Conservation (phyloP, 2,113 vertebrate genomes). For the Piaya cayana region DNA sequence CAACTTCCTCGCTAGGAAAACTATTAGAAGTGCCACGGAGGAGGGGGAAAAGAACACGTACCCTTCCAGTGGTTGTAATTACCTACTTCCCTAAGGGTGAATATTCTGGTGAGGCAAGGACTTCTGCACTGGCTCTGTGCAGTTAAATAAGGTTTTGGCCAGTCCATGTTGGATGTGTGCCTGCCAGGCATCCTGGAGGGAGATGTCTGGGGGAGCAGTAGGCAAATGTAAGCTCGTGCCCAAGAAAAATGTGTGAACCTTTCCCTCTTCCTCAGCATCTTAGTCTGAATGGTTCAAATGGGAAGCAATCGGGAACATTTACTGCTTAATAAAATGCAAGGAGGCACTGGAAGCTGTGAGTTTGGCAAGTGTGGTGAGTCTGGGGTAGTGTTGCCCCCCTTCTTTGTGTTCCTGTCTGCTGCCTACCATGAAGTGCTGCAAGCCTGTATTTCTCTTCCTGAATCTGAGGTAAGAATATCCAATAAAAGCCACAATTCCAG, state of each 20-base stretch:
- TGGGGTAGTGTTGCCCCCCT: too few relatives aligned
- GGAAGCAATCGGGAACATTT: neutral
- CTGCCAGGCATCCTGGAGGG: rapidly evolving
- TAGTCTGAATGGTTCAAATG: neutral
- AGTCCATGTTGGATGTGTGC: neutral
- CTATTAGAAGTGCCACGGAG: neutral
- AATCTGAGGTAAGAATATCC: slow-evolving; percentile 85
- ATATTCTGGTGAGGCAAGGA: neutral
- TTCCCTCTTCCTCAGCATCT: neutral
- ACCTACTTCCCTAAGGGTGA: neutral
- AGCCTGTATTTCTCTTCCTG: slow-evolving; percentile 77
- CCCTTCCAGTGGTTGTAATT: neutral
- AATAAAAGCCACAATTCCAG: slow-evolving; percentile 65
- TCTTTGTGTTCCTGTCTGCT: neutral
- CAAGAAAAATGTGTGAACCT: neutral
- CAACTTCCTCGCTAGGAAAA: neutral
- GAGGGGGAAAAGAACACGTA: neutral
- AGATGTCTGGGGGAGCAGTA: neutral
- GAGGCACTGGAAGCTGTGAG: neutral
- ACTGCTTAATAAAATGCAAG: neutral
- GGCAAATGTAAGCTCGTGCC: neutral
- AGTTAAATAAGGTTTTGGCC: neutral
- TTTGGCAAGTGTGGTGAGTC: neutral
- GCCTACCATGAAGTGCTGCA: slow-evolving; percentile 89
- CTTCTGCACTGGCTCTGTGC: neutral